Evolutionary conservation across 2,888 invertebrate genomes (phyloP).

Genomic region (Drosophila picticornis): DNA sequence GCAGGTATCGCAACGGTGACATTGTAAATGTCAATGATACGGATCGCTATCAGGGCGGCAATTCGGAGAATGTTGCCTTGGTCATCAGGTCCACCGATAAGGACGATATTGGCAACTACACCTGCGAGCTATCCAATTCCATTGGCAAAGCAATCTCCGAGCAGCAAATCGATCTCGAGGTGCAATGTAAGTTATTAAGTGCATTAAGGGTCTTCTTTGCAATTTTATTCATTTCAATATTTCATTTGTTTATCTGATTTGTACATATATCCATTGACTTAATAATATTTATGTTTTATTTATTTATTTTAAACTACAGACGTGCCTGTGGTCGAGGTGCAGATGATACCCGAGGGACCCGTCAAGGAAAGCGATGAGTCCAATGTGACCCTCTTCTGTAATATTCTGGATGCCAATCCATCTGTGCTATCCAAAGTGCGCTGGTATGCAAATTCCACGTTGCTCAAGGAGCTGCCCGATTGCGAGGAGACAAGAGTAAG

Average conservation of each 20-base stretch:
- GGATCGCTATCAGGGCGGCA: conserved; percentile 91
- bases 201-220: not conserved
- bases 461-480: conserved; percentile 94
- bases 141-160: conserved; percentile 91
- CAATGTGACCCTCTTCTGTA: conserved; percentile 93
- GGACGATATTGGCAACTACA: conserved; percentile 93
- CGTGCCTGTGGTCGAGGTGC: conserved; percentile 91
- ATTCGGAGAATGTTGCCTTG: conserved; percentile 90
- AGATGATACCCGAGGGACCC: conserved; percentile 91
- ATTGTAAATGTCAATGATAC: conserved; percentile 87
- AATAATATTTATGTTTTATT: too few species aligned
- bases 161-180: conserved; percentile 91
- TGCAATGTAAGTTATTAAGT: conserved; percentile 89
- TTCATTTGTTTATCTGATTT: not conserved
- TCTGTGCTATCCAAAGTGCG: conserved; percentile 90
- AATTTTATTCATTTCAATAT: not conserved
- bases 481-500: conserved; percentile 86
- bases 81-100: conserved; percentile 91
- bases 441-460: conserved; percentile 94
- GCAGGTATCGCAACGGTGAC: conserved; percentile 90
- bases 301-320: conserved; percentile 86
- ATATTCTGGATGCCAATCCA: conserved; percentile 93
- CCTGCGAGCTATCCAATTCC: conserved; percentile 92
- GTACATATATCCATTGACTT: not conserved
- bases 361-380: conserved; percentile 91